A percentile compares a stretch with the other conserved stretches of the same genome.
Conservation (phyloP, 2,888 invertebrate genomes). For the Trachelus troglodyta region DNA sequence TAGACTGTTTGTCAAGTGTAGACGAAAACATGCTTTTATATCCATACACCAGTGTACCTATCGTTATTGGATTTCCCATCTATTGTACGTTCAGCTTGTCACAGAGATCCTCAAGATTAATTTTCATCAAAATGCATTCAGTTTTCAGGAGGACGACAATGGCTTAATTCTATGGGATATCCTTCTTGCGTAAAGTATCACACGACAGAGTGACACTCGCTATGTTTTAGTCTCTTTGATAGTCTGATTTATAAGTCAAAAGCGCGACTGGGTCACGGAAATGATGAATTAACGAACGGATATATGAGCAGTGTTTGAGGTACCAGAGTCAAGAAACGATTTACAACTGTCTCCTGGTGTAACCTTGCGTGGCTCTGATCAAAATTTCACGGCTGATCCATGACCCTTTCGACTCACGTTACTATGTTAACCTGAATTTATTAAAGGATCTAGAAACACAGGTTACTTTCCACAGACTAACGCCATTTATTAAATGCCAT, state of each 20-base stretch:
- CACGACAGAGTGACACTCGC: no score
- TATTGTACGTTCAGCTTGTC: neutral
- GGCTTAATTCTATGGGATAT: neutral
- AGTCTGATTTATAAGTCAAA: neutral
- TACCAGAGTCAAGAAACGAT: slow-evolving; percentile 39
- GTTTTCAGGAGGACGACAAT: neutral
- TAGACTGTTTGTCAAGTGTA: neutral
- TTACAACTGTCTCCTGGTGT: slow-evolving; percentile 29
- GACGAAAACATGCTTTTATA: neutral
- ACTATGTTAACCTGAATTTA: neutral
- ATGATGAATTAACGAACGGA: slow-evolving; percentile 61
- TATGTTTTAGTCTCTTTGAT: neutral
- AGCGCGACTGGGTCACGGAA: slow-evolving; percentile 30
- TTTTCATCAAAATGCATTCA: neutral
- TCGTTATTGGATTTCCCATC: neutral
- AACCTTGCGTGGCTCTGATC: slow-evolving; percentile 53
- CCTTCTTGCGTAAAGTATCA: neutral
- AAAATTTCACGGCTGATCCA: slow-evolving; percentile 56
- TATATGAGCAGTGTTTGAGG: slow-evolving; percentile 48
- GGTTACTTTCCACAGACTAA: neutral
- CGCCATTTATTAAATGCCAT: neutral
- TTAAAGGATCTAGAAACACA: neutral
- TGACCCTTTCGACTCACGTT: slow-evolving; percentile 1
- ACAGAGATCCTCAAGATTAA: neutral
- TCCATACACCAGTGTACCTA: neutral